Base-by-base conservation (phyloP, 2,888 invertebrate genomes). In the Ormyrus pomaceus region DNA sequence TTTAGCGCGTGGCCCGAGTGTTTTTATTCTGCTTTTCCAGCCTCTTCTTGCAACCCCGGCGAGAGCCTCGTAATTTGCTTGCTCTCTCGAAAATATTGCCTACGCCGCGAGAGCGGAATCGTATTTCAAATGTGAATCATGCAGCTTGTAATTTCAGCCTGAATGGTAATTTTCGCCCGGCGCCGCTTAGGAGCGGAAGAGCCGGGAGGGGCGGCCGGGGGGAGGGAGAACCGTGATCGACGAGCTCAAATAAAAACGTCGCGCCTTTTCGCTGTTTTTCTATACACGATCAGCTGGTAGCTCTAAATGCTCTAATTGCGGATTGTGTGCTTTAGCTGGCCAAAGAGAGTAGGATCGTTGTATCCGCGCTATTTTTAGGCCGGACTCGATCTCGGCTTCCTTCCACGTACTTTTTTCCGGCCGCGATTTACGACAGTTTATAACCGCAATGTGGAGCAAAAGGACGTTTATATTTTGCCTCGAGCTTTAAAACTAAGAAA, bases 101-200 rank as follows among this genome's bases (percentile, higher is more conserved):
- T 65, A 48, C 59, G 70, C 79, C 69, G 66, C 72, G 68, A 34
- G 53, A 53, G 53, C 53, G 59, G 81, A 81, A 77, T 77, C 81
- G 81, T 81, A 81, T 81, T 81, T 81, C 81, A 81, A 77, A 81
- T 77, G 77, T 77, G 77, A 81, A 81, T 81, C 77, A 81, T 61
- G 77, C 77, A 75, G 81, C 81, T 81, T 78, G 81, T 78, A 78
- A 81, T 78, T 77, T 78, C 81, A 81, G 77, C 77, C 34, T 75
- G 74, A 78, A 81, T 81, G 74, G 81, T 81, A 78, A 81, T 81
- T 81, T 78, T 76, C 70, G 65, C 56, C 62, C 46, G 58, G 70
- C 69, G 69, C 74, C 62, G 74, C 53, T 72, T 64, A 76, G 71
- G 13, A 70, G 45, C 66, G 65, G 34, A 34, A 11, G 74, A 59